Percentiles rank a stretch among this genome's conserved stretches.
Conservation (phyloP, 2,113 vertebrate species). For the Plestiodon gilberti region DNA sequence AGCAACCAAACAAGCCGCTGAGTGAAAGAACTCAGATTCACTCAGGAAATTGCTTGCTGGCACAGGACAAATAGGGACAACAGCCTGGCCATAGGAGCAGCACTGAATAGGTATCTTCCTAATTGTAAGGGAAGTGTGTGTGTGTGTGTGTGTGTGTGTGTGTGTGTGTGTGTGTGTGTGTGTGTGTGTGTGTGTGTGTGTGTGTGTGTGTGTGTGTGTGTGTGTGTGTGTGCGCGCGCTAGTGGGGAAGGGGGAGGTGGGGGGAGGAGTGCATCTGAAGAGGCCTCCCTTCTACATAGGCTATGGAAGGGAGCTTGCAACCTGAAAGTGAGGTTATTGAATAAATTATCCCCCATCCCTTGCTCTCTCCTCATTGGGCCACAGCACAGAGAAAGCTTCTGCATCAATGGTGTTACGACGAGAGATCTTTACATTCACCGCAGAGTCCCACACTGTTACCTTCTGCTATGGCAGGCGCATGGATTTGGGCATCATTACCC, state of each 20-base stretch:
- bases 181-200: conserved; percentile 34
- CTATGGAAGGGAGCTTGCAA: conserved; percentile 59
- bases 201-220: conserved; percentile 9
- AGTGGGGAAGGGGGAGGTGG: conserved; percentile 53
- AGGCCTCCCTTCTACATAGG: conserved; percentile 53
- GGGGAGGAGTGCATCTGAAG: conserved; percentile 57
- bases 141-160: conserved; percentile 9
- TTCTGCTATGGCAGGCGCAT: conserved; percentile 18
- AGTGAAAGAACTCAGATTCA: conserved; percentile 12
- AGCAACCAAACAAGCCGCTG: conserved; percentile 35
- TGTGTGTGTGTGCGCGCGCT: conserved; percentile 33
- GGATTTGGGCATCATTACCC: conserved; percentile 21
- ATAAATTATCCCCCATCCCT: conserved; percentile 54
- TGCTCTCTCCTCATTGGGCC: conserved; percentile 31
- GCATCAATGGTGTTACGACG: conserved; percentile 23
- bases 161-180: conserved; percentile 28
- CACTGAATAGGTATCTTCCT: conserved; percentile 60
- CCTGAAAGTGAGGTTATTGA: conserved; percentile 62
- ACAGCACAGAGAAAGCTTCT: not conserved
- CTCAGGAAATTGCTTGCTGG: conserved; percentile 39
- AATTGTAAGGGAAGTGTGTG: conserved; percentile 44
- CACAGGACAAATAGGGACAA: conserved; percentile 58
- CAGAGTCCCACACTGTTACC: conserved; percentile 27
- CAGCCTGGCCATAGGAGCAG: conserved; percentile 52
- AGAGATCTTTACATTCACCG: conserved; percentile 37